These are phyloP conservation scores for Zootermopsis nevadensis DNA, from an alignment of 2,888 invertebrate genomes.

Conservation along the genomic window DNA sequence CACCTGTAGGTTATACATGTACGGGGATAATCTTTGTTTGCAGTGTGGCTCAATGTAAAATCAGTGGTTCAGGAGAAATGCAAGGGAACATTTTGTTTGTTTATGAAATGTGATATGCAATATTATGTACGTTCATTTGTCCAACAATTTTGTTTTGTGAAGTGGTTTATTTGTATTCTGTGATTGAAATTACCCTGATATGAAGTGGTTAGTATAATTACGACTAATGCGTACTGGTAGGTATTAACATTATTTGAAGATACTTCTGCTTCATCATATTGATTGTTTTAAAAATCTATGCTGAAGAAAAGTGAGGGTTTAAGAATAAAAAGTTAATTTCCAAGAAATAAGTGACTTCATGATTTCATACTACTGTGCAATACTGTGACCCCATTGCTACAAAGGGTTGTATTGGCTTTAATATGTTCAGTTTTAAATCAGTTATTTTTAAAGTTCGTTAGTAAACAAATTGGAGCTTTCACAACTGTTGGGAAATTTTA, in stretches of 20 bases:
- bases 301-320: not conserved
- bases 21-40: constrained; percentile 15
- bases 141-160: constrained; percentile 16
- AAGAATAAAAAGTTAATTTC: constrained; percentile 44
- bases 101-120: constrained; percentile 25
- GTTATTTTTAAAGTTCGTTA: not conserved
- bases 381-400: not conserved
- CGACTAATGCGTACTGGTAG: constrained; percentile 11
- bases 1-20: constrained; percentile 20
- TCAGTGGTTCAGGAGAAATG: not conserved
- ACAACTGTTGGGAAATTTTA: constrained; percentile 19
- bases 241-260: constrained; percentile 39
- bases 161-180: constrained; percentile 23
- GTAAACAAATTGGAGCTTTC: not conserved
- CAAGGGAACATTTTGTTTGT: not conserved
- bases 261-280: constrained; percentile 42
- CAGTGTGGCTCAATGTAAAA: constrained; percentile 27
- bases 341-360: constrained; percentile 31
- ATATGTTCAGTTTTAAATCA: not conserved
- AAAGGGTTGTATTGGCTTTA: not conserved
- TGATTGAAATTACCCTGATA: not conserved
- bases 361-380: constrained; percentile 24
- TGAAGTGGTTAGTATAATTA: not conserved
- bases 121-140: constrained; percentile 26
- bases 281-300: constrained; percentile 43